Conservation (phyloP, 2,797 vertebrate genomes). For the Clarias pachynema region DNA sequence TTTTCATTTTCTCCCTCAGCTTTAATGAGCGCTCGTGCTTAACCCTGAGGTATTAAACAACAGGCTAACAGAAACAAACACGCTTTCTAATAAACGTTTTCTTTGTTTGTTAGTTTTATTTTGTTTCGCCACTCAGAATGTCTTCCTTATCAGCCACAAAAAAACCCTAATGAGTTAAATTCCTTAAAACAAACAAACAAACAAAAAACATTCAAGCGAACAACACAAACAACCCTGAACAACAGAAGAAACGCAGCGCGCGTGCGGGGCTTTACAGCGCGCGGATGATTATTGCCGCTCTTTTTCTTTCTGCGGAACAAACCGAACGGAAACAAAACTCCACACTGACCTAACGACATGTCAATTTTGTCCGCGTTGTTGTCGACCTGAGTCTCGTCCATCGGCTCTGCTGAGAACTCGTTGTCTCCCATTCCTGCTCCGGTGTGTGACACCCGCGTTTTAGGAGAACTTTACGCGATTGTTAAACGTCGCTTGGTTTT, state of each 20-base stretch:
- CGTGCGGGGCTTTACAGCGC: neutral
- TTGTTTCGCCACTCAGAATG: no score
- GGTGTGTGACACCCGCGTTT: neutral
- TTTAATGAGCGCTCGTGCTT: neutral
- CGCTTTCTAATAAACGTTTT: no score
- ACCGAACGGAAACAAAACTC: neutral
- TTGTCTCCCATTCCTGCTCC: slow-evolving; percentile 52
- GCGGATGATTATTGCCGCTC: neutral
- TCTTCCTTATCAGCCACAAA: no score
- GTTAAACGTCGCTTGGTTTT: neutral
- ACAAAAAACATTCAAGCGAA: neutral
- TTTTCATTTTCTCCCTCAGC: neutral
- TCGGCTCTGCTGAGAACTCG: slow-evolving; percentile 48
- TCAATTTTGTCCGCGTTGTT: slow-evolving; percentile 63
- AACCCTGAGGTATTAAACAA: neutral
- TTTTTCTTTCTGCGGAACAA: neutral
- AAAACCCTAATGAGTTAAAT: no score
- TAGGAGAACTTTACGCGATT: neutral
- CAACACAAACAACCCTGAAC: neutral
- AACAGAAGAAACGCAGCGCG: neutral
- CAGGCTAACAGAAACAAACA: no score
- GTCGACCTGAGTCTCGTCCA: slow-evolving; percentile 53
- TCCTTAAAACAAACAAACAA: no score
- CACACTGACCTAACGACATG: slow-evolving; percentile 63
- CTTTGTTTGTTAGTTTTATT: no score